These are phyloP conservation scores for Leptinotarsa tumamoca DNA, from an alignment of 2,888 invertebrate genomes.

Conservation along the genomic window DNA sequence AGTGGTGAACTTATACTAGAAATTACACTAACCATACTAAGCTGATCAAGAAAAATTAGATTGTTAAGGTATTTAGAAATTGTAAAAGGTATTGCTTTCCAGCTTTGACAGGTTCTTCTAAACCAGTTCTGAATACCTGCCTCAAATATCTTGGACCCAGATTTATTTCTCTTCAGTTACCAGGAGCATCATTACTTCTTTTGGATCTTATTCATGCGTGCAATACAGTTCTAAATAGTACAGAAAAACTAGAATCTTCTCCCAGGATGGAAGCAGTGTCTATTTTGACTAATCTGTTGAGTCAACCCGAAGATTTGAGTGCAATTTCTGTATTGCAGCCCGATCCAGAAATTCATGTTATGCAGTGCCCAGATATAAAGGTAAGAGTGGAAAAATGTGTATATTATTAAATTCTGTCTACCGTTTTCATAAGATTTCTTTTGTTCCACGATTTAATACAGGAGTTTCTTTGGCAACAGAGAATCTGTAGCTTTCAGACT, in stretches of 20 bases:
- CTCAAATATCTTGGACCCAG: constrained; percentile 85
- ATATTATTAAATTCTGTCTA: not conserved
- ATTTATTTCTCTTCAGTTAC: constrained; percentile 87
- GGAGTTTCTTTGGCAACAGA: too few species aligned
- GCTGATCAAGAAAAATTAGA: too few species aligned
- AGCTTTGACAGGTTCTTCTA: constrained; percentile 76
- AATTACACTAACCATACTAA: too few species aligned
- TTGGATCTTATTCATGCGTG: constrained; percentile 93
- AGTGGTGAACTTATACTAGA: too few species aligned
- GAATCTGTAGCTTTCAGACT: too few species aligned
- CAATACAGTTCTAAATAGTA: constrained; percentile 85
- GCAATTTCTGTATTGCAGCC: constrained; percentile 71
- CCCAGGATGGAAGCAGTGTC: constrained; percentile 93
- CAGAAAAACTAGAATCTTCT: constrained; percentile 75
- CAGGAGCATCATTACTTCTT: constrained; percentile 88
- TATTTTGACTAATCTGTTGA: constrained; percentile 86
- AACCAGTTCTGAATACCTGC: constrained; percentile 82
- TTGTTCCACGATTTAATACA: too few species aligned
- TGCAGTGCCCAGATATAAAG: constrained; percentile 82
- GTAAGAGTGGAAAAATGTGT: constrained; percentile 63
- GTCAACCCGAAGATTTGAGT: constrained; percentile 79
- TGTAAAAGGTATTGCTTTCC: constrained; percentile 31
- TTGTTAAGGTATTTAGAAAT: too few species aligned
- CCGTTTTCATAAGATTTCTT: too few species aligned
- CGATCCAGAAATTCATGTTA: constrained; percentile 69